phyloP scores from a whole-genome alignment of 2,797 vertebrate genomes.

The Huso huso region DNA sequence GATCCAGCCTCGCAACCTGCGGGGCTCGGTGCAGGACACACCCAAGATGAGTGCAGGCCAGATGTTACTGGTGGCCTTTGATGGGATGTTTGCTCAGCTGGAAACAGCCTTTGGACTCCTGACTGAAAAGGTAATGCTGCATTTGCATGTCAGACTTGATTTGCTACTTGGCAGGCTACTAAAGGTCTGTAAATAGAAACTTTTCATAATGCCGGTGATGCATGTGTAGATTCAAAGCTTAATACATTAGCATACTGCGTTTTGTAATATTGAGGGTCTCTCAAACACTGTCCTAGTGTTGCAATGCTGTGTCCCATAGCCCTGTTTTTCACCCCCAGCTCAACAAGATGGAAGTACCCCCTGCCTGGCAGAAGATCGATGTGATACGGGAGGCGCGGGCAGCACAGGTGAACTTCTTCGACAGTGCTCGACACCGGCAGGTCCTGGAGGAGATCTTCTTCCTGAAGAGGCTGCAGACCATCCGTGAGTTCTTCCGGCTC shows the following conservation, averaged over 20 bases:
- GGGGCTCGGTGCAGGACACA: constrained; percentile 77
- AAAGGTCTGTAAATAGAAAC: no score
- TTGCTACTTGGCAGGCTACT: no score
- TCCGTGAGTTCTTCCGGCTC: constrained; percentile 89
- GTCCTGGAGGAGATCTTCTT: constrained; percentile 94
- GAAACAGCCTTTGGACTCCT: constrained; percentile 89
- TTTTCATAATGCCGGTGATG: no score
- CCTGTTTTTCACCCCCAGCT: constrained; percentile 50
- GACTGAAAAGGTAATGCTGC: constrained; percentile 79
- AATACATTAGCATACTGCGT: no score
- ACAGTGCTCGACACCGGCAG: constrained; percentile 73
- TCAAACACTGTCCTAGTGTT: no score
- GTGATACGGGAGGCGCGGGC: constrained; percentile 83
- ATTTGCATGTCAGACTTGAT: no score
- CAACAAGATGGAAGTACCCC: constrained; percentile 85
- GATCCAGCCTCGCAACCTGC: constrained; percentile 83
- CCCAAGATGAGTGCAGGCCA: constrained; percentile 97
- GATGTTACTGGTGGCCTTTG: constrained; percentile 95
- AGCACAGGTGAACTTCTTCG: constrained; percentile 84
- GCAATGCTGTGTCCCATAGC: no score
- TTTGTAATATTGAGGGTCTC: no score
- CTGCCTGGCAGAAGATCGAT: constrained; percentile 88
- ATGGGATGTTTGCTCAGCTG: constrained; percentile 98
- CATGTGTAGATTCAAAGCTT: no score
- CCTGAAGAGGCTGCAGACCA: constrained; percentile 88